These are phyloP conservation scores for Macrotrachela quadricornifera DNA, from an alignment of 1,140 invertebrate genomes.

Conservation along the genomic window DNA sequence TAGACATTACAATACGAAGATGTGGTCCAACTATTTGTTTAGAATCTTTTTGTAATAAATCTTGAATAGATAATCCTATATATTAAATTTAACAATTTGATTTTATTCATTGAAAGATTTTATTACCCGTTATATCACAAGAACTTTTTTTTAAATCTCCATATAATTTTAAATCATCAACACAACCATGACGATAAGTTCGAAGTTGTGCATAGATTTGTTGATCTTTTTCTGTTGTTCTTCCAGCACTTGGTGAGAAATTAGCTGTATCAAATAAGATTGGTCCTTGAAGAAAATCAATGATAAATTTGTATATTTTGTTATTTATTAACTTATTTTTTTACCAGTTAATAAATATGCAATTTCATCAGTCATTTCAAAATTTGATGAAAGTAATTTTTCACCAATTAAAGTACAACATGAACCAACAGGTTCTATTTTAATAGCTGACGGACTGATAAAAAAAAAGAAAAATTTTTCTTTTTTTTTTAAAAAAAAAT, in stretches of 20 bases:
- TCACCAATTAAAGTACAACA: slow-evolving; percentile 45
- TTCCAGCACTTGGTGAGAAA: slow-evolving; percentile 38
- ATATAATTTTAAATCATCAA: too few species aligned
- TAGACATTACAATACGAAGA: slow-evolving; percentile 34
- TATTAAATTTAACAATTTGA: slow-evolving; percentile 11
- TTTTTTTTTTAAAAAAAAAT: too few species aligned
- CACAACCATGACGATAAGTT: too few species aligned
- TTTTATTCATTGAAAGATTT: too few species aligned
- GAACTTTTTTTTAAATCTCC: too few species aligned
- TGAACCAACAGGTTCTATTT: slow-evolving; percentile 45
- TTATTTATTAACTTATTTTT: slow-evolving; percentile 13
- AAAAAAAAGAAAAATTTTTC: too few species aligned
- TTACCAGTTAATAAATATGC: slow-evolving; percentile 15
- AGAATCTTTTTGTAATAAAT: slow-evolving; percentile 42
- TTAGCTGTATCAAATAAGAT: slow-evolving; percentile 51
- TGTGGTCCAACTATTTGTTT: slow-evolving; percentile 33
- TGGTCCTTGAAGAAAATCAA: slow-evolving; percentile 36
- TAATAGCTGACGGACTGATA: slow-evolving; percentile 11
- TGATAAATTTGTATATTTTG: neutral
- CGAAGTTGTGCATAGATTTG: slow-evolving; percentile 17
- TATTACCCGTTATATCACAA: too few species aligned
- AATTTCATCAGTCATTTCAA: slow-evolving; percentile 10
- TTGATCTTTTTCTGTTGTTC: slow-evolving; percentile 39
- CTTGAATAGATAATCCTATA: slow-evolving; percentile 17
- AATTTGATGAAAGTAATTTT: slow-evolving; percentile 23